phyloP scores from a whole-genome alignment of 1,140 invertebrate genomes.

The Brachionus sp. region DNA sequence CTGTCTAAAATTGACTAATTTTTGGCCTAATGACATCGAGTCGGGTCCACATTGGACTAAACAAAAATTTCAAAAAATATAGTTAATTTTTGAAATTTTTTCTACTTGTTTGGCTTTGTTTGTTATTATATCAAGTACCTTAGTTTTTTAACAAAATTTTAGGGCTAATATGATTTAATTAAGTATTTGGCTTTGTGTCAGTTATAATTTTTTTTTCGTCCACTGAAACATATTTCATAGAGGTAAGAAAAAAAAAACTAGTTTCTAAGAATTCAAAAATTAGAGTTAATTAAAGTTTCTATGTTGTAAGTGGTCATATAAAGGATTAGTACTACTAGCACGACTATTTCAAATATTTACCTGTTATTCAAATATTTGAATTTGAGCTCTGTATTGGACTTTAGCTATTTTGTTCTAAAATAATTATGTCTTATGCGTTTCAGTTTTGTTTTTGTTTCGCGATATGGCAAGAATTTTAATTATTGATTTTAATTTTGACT shows the following conservation, averaged over 20 bases:
- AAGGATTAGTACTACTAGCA: neutral
- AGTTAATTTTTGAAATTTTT: neutral
- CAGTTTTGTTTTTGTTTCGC: neutral
- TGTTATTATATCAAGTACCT: neutral
- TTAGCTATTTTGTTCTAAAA: neutral
- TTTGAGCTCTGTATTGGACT: neutral
- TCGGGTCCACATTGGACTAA: neutral
- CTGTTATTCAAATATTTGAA: slow-evolving; percentile 31
- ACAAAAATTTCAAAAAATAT: neutral
- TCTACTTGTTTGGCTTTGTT: neutral
- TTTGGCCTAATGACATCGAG: neutral
- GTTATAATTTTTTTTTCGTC: neutral
- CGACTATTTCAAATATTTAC: slow-evolving; percentile 31
- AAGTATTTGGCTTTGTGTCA: slow-evolving; percentile 7
- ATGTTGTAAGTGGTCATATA: neutral
- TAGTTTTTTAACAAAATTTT: neutral
- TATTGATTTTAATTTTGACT: slow-evolving; percentile 16
- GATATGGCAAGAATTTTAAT: slow-evolving; percentile 20
- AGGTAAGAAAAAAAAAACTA: neutral
- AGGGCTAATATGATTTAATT: slow-evolving; percentile 32
- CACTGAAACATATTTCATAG: neutral
- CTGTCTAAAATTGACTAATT: neutral
- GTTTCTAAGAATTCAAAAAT: slow-evolving; percentile 8
- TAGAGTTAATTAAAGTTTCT: slow-evolving; percentile 16
- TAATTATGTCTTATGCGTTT: neutral